phyloP scores from a whole-genome alignment of 1,140 invertebrate species.

The Hesperophylax magnus region DNA sequence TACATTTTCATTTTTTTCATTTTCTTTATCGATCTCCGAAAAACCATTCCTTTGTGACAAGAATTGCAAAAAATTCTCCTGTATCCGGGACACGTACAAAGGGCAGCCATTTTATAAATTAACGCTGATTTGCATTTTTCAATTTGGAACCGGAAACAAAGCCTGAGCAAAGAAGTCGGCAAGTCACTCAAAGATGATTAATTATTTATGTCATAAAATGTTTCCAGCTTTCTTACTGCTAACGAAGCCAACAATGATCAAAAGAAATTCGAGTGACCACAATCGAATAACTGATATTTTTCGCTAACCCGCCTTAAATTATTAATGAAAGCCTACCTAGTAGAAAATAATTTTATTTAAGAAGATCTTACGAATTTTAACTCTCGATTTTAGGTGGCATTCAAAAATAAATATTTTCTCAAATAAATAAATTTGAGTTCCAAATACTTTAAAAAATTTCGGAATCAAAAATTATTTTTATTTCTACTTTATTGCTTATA shows the following conservation, averaged over 20 bases:
- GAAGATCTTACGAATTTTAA: no score
- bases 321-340: no score
- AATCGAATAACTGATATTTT: no score
- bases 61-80: slow-evolving; percentile 3
- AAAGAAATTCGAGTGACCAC: neutral
- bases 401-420: no score
- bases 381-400: no score
- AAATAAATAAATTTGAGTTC: no score
- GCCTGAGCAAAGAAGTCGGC: slow-evolving; percentile 27
- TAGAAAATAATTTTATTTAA: no score
- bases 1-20: neutral
- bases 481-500: no score
- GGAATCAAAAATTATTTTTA: no score
- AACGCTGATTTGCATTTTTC: slow-evolving; percentile 56
- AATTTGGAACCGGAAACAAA: slow-evolving; percentile 48
- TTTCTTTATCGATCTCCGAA: neutral
- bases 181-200: slow-evolving; percentile 53
- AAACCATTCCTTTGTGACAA: slow-evolving; percentile 18
- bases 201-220: slow-evolving; percentile 48
- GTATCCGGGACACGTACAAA: slow-evolving; percentile 39
- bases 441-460: no score
- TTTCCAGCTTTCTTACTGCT: slow-evolving; percentile 25
- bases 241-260: slow-evolving; percentile 20
- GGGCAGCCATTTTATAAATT: slow-evolving; percentile 49
- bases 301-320: no score